Conservation (phyloP, 2,797 vertebrate species). For the Galagoides demidoff region DNA sequence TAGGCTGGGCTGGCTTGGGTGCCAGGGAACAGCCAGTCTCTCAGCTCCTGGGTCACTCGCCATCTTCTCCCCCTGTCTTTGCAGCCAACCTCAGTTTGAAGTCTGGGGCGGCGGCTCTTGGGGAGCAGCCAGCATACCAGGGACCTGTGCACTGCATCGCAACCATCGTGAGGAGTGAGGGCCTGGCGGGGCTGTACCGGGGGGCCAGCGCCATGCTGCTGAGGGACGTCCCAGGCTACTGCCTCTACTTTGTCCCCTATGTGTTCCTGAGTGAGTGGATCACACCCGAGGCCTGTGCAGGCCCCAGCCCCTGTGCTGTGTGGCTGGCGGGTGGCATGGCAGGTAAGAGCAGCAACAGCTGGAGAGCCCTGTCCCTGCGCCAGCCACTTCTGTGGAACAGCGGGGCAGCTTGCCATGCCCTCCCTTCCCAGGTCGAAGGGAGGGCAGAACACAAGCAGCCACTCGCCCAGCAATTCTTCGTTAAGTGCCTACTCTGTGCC, state of each 20-base stretch:
- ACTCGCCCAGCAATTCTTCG: background rate
- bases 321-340: conserved; percentile 96
- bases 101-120: conserved; percentile 81
- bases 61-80: conserved; percentile 49
- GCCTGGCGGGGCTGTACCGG: conserved; percentile 93
- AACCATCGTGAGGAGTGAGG: conserved; percentile 92
- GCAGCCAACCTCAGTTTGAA: conserved; percentile 89
- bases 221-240: conserved; percentile 95
- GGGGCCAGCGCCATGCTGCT: conserved; percentile 94
- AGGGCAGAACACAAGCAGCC: background rate
- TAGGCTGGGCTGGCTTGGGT: no score
- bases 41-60: background rate
- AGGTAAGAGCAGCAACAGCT: conserved; percentile 87
- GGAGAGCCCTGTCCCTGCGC: background rate
- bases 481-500: background rate
- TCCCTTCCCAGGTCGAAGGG: background rate
- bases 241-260: conserved; percentile 96
- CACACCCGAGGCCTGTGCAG: conserved; percentile 86
- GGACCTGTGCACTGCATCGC: conserved; percentile 95
- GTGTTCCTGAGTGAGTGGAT: conserved; percentile 91
- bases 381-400: background rate
- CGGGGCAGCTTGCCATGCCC: background rate
- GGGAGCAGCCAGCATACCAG: conserved; percentile 87
- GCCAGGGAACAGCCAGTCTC: background rate
- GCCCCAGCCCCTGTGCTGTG: conserved; percentile 89